Evolutionary conservation across 1,140 invertebrate species (phyloP), one percentile per base, ranked within the genome.

Genomic region (Cherax quadricarinatus): DNA sequence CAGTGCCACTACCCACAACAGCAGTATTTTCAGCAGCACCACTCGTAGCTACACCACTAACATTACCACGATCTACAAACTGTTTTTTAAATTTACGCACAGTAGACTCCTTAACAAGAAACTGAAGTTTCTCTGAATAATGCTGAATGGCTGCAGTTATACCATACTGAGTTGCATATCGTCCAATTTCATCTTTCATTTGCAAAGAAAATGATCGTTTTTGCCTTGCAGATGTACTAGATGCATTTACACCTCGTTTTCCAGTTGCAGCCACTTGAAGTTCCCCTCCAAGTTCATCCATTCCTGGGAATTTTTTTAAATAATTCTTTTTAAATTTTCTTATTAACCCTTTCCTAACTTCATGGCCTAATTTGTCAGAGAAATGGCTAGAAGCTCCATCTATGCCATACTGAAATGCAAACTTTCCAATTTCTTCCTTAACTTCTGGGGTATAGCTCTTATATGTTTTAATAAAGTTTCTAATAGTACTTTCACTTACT

Each of bases 401-500:
- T 30, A 95, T 79, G 12, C 95, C 95, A 88, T 93, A 94, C 24
- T 94, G 93, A 78, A 92, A 91, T 70, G 95, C 95, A 94, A 93
- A 95, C 57, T 94, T 92, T 30, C 94, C 95, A 73, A 95, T 95
- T 92, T 95, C 95, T 79, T 94, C 94, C 89, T 94, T 94, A 5
- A 94, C 80, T 73, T 94, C 91, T n/a, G 94, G 93, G 12, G 94
- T 94, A 85, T 94, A 95, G 62, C 89, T 92, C 86, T 94, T 93
- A 89, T 94, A 94, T 1, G 94, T 92, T 92, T 95, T 95, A 73
- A 95, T 94, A 80, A 95, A 94, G 92, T 95, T 95, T 83, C 95
- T 92, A 41, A 95, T 94, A 51, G 94, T 95, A 92, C 94, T 95
- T 86, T 95, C 94, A 94, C 94, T 95, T 18, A 95, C 94, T 14